Evolutionary conservation across 1,140 invertebrate species (phyloP).

Genomic region (Wiebesia pumilae): DNA sequence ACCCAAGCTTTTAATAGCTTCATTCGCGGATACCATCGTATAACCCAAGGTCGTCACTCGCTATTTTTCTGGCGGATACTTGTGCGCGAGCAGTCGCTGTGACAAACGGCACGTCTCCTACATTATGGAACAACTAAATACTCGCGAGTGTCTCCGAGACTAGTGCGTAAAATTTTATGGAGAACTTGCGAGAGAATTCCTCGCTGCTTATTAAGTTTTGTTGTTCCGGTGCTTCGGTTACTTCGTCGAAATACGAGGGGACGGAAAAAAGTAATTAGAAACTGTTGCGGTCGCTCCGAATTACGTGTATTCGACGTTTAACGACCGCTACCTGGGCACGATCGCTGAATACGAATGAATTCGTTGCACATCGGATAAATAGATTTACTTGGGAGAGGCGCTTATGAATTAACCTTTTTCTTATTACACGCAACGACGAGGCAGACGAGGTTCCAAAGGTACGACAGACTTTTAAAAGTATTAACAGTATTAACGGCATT

Average conservation of each 20-base stretch:
- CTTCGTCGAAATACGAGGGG: too few species aligned
- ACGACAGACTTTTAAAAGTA: not conserved
- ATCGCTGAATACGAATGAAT: not conserved
- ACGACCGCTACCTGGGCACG: not conserved
- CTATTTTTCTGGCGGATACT: not conserved
- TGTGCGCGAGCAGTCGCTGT: too few species aligned
- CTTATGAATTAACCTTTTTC: too few species aligned
- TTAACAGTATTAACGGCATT: too few species aligned
- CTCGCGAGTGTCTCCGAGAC: not conserved
- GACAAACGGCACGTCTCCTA: too few species aligned
- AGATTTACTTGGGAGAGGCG: not conserved
- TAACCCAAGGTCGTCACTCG: not conserved
- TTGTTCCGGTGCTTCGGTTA: not conserved
- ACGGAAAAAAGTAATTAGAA: too few species aligned
- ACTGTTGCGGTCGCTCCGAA: not conserved
- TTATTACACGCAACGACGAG: not conserved
- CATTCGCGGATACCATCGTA: conserved; percentile 53
- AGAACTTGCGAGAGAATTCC: not conserved
- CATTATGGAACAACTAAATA: too few species aligned
- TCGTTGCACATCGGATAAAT: not conserved
- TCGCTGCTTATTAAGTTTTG: not conserved
- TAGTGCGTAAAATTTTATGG: not conserved
- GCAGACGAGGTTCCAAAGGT: not conserved
- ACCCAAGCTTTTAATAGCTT: conserved; percentile 57
- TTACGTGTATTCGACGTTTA: not conserved